Conservation (phyloP, 2,113 vertebrate species). For the Carollia perspicillata region DNA sequence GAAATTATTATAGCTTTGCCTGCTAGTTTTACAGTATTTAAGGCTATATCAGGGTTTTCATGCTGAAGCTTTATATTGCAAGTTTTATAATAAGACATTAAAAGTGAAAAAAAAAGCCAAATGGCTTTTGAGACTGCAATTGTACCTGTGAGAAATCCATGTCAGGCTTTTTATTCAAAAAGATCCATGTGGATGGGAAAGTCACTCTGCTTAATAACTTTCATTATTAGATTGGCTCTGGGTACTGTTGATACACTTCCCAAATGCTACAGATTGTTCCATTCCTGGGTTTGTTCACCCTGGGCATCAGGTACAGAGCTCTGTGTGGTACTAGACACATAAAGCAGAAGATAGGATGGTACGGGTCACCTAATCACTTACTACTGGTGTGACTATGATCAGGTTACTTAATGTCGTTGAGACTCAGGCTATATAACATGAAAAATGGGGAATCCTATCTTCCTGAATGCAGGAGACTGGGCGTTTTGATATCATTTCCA, state of each 20-base stretch:
- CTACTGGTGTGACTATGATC: neutral
- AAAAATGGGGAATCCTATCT: neutral
- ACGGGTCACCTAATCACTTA: neutral
- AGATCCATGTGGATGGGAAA: neutral
- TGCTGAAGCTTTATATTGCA: slow-evolving; percentile 61
- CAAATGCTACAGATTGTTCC: rapidly evolving
- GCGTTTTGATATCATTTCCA: neutral
- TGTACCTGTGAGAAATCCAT: neutral
- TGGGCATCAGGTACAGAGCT: neutral
- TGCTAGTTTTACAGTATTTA: slow-evolving; percentile 61
- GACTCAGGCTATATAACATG: neutral
- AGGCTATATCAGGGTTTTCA: slow-evolving; percentile 45
- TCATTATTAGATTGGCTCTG: neutral
- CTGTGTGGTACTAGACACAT: neutral
- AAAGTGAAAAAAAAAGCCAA: neutral
- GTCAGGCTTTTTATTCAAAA: slow-evolving; percentile 26
- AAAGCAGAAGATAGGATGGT: neutral
- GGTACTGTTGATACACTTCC: neutral
- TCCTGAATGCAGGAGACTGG: neutral
- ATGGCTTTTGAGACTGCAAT: slow-evolving; percentile 37
- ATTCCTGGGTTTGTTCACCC: neutral
- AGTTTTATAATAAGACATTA: slow-evolving; percentile 40
- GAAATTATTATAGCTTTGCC: slow-evolving; percentile 63
- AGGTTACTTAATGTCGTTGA: neutral
- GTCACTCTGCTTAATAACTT: neutral